Base-by-base conservation (phyloP, 2,797 vertebrate genomes). In the Myotis planiceps region DNA sequence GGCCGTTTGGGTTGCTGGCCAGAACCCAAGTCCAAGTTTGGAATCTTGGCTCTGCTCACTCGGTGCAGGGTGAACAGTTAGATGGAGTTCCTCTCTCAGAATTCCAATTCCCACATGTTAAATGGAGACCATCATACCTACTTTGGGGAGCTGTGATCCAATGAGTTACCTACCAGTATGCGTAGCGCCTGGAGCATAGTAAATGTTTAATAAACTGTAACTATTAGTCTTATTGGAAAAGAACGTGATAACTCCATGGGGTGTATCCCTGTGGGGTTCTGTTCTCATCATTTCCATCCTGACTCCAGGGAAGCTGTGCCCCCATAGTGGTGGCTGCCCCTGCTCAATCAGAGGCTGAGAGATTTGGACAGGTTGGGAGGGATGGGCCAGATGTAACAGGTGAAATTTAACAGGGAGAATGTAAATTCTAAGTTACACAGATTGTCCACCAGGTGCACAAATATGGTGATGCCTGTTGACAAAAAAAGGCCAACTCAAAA, bases 121-220 rank as follows among this genome's bases (percentile, higher is more conserved):
- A 92, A 58, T 39, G 63, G 34, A 90, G 58, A 78, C 49, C 2
- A 10, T 14, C 29, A 71, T 21, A 10, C n/a, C 18, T 14, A 34
- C 15, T 32, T 47, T 53, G 39, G 13, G 12, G 10, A 2, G 10
- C 12, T 29, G 45, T 15, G 58, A 76, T 53, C 47, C 81, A 76
- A 9, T 25, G 12, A 63, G 27, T 42, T 80, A 72, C 1, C 58
- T 29, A 60, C 27, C 58, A 60, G 0, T 55, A 25, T 51, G 18
- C 34, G 39, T 23, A 69, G 49, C 53, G 7, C 29, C 51, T 42
- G 42, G 9, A 51, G 37, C 27, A 2, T 9, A 79, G 65, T 71
- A 66, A 83, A 88, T 65, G 82, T 91, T 91, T 89, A 89, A 87
- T 72, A 53, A 65, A 79, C 74, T 81, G 14, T 69, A 92, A 65